These are phyloP conservation scores for Suillia variegata DNA, from an alignment of 2,888 invertebrate species.

Conservation along the genomic window DNA sequence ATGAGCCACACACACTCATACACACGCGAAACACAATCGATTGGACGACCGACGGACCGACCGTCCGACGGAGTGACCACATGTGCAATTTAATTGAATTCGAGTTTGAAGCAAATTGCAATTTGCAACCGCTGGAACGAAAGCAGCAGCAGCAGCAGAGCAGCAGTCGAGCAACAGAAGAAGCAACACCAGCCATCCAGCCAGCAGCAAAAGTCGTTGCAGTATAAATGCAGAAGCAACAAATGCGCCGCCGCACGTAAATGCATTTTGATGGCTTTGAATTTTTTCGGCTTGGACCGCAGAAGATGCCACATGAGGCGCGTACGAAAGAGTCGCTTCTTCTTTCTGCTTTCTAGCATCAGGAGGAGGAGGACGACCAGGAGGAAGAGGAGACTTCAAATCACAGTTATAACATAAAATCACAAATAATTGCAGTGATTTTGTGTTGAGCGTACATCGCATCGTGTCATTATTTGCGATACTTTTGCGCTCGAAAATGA, in stretches of 20 bases:
- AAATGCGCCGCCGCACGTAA: background rate
- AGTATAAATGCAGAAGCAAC: slow-evolving; percentile 2
- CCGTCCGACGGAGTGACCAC: too few relatives aligned
- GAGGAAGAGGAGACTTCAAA: too few relatives aligned
- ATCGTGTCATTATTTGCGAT: too few relatives aligned
- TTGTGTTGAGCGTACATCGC: background rate
- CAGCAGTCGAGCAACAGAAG: background rate
- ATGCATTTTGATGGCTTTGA: background rate
- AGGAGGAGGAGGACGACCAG: too few relatives aligned
- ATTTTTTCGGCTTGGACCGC: too few relatives aligned
- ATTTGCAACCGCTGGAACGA: slow-evolving; percentile 27
- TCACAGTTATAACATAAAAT: too few relatives aligned
- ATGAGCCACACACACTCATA: slow-evolving; percentile 18
- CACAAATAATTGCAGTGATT: slow-evolving; percentile 21
- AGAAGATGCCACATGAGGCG: too few relatives aligned
- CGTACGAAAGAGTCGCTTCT: too few relatives aligned
- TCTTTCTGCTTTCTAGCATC: too few relatives aligned
- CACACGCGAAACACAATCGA: slow-evolving; percentile 3
- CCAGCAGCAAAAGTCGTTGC: too few relatives aligned
- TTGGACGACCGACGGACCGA: background rate
- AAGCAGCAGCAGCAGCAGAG: slow-evolving; percentile 15
- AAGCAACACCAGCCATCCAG: too few relatives aligned
- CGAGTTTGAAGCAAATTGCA: slow-evolving; percentile 33
- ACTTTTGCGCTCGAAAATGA: too few relatives aligned
- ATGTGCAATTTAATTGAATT: slow-evolving; percentile 32